Evolutionary conservation across 1,140 invertebrate genomes (phyloP).

Genomic region (Forficula auricularia): DNA sequence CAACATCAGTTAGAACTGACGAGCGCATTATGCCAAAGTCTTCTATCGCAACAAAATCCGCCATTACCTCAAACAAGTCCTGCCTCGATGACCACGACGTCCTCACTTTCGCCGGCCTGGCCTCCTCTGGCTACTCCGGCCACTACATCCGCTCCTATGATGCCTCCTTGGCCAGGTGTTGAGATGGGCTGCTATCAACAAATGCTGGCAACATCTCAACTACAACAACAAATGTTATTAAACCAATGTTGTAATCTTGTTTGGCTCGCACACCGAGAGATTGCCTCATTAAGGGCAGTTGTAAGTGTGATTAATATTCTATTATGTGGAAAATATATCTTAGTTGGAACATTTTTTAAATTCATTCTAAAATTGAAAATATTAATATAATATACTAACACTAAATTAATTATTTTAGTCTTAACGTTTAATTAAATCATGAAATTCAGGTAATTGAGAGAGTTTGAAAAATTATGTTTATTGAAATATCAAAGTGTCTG

Average conservation of each 20-base stretch:
- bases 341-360: not conserved
- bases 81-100: not conserved
- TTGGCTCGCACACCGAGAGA: conserved; percentile 40
- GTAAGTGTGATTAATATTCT: conserved; percentile 16
- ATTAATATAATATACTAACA: too few relatives aligned
- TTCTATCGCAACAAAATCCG: conserved; percentile 11
- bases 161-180: not conserved
- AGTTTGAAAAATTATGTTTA: too few relatives aligned
- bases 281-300: conserved; percentile 29
- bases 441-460: too few relatives aligned
- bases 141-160: not conserved
- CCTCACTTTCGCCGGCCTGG: not conserved
- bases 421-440: too few relatives aligned
- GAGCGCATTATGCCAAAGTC: conserved; percentile 11
- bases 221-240: conserved; percentile 39
- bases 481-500: too few relatives aligned
- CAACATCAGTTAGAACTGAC: conserved; percentile 14
- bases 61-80: not conserved
- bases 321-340: not conserved
- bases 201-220: conserved; percentile 10
- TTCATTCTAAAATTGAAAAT: too few relatives aligned
- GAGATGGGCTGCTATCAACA: conserved; percentile 3
- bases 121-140: not conserved
- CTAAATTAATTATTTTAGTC: too few relatives aligned
- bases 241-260: conserved; percentile 42